phyloP scores from a whole-genome alignment of 2,113 vertebrate species.

The Cyprinodon variegatus region DNA sequence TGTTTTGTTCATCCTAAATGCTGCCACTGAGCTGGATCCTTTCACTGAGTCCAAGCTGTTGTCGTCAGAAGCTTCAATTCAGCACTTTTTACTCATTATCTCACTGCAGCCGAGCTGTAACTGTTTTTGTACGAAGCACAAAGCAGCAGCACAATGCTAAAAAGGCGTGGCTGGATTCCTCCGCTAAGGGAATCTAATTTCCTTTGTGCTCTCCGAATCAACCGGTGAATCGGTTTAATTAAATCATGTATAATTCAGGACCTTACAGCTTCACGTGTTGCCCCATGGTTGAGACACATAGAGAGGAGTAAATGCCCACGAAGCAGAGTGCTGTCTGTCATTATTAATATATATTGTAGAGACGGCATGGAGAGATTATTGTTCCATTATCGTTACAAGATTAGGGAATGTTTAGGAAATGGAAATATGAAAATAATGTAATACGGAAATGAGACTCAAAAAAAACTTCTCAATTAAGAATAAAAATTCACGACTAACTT shows the following conservation, averaged over 20 bases:
- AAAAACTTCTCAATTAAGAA: too few species aligned
- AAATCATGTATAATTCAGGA: slow-evolving; percentile 73
- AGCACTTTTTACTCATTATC: slow-evolving; percentile 57
- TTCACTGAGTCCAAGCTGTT: slow-evolving; percentile 4
- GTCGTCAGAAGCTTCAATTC: slow-evolving; percentile 40
- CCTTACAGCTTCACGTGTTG: slow-evolving; percentile 23
- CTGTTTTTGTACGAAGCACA: slow-evolving; percentile 49
- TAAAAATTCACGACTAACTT: too few species aligned
- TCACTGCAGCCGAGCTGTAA: slow-evolving; percentile 49
- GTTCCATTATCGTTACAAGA: too few species aligned
- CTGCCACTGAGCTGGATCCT: neutral
- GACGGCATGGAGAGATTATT: too few species aligned
- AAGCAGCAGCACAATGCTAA: slow-evolving; percentile 41
- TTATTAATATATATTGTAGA: slow-evolving; percentile 40
- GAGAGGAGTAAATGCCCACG: slow-evolving; percentile 18
- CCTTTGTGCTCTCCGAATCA: slow-evolving; percentile 66
- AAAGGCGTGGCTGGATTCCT: slow-evolving; percentile 33
- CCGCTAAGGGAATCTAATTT: slow-evolving; percentile 58
- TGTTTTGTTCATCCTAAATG: slow-evolving; percentile 10
- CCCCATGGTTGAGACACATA: slow-evolving; percentile 31
- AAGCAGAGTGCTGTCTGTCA: slow-evolving; percentile 23
- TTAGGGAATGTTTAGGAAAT: too few species aligned
- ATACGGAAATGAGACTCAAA: too few species aligned
- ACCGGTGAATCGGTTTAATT: slow-evolving; percentile 61
- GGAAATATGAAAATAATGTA: too few species aligned